Evolutionary conservation across 2,888 invertebrate genomes (phyloP).

Genomic region (Carpatolechia fugitivella): DNA sequence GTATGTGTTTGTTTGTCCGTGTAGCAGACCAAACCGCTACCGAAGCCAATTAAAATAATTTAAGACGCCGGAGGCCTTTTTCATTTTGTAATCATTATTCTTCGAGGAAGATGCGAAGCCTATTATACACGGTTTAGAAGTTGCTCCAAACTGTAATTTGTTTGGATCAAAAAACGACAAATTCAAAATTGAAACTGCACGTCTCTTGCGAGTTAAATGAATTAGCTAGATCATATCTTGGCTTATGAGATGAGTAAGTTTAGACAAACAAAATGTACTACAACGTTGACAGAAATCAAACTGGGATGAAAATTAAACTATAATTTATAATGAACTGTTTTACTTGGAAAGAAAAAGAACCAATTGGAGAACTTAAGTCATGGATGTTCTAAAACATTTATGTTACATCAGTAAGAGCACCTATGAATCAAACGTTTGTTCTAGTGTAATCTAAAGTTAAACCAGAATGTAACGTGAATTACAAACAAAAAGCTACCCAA

Average conservation of each 20-base stretch:
- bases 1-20: conserved; percentile 42
- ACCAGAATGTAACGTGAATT: no score
- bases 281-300: not conserved
- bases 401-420: no score
- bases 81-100: conserved; percentile 76
- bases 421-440: no score
- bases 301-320: not conserved
- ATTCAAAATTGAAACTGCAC: conserved; percentile 26
- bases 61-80: conserved; percentile 73
- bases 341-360: no score
- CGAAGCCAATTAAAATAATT: conserved; percentile 80
- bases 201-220: conserved; percentile 27
- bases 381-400: no score
- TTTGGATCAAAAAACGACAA: conserved; percentile 48
- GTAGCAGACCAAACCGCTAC: conserved; percentile 63
- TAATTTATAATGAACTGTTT: no score
- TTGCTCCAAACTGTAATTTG: conserved; percentile 65
- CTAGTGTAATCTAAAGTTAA: no score
- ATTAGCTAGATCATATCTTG: conserved; percentile 16
- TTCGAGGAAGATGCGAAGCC: conserved; percentile 67
- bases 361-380: no score
- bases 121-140: conserved; percentile 73
- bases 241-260: conserved; percentile 1
- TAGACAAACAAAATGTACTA: conserved; percentile 4
- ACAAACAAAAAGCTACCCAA: no score